phyloP scores from a whole-genome alignment of 2,888 invertebrate species.

The Rugalucina vietnamica region DNA sequence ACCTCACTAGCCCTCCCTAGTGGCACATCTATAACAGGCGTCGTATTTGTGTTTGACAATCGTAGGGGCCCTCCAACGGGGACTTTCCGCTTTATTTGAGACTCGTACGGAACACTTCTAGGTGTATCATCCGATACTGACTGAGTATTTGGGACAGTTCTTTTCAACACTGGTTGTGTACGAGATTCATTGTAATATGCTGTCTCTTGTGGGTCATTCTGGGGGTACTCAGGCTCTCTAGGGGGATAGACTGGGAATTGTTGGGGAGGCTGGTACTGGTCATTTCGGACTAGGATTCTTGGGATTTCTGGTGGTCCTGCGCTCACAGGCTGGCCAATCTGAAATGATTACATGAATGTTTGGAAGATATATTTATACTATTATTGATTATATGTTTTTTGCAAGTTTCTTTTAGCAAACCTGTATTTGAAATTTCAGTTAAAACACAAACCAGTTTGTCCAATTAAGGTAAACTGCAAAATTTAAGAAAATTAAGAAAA shows the following conservation, averaged over 20 bases:
- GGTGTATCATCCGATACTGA: constrained; percentile 44
- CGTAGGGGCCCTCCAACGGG: constrained; percentile 36
- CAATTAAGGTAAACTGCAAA: too few relatives aligned
- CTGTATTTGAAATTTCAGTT: too few relatives aligned
- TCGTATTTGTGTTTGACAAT: constrained; percentile 38
- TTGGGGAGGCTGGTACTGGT: constrained; percentile 62
- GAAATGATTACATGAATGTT: too few relatives aligned
- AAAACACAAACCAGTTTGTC: too few relatives aligned
- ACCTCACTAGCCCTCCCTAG: background rate
- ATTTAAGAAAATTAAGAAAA: too few relatives aligned
- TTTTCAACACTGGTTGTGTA: constrained; percentile 9
- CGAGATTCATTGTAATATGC: background rate
- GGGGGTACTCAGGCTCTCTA: background rate
- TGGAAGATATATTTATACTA: too few relatives aligned
- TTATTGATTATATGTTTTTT: too few relatives aligned
- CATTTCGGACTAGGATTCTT: constrained; percentile 69
- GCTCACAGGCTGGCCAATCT: background rate
- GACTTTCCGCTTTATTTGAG: constrained; percentile 50
- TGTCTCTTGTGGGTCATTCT: background rate
- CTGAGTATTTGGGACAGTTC: constrained; percentile 36
- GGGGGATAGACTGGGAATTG: background rate
- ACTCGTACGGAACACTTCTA: background rate
- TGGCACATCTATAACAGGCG: constrained; percentile 34
- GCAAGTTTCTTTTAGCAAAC: too few relatives aligned
- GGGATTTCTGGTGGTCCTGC: constrained; percentile 36